These are phyloP conservation scores for Greenwoodochromis staneri DNA, from an alignment of 2,113 vertebrate genomes.

Conservation along the genomic window DNA sequence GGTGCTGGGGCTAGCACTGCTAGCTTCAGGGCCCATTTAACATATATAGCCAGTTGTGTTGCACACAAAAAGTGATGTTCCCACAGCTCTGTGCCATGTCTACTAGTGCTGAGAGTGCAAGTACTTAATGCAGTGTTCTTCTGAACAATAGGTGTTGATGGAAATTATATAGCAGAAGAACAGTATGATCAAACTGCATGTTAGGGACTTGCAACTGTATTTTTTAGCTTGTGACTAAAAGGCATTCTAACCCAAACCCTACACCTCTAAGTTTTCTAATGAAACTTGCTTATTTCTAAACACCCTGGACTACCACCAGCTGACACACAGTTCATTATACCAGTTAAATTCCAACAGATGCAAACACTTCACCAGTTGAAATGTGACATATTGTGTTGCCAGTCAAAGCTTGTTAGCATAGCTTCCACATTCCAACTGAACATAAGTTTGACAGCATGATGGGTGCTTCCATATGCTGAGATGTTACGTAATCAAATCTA, in stretches of 20 bases:
- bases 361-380: neutral
- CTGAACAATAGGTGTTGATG: neutral
- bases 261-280: neutral
- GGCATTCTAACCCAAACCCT: neutral
- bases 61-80: neutral
- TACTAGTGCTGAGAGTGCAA: neutral
- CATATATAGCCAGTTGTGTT: neutral
- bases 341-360: neutral
- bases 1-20: neutral
- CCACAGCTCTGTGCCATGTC: neutral
- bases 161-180: neutral
- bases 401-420: neutral
- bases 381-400: neutral
- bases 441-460: neutral
- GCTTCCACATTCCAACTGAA: neutral
- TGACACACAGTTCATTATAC: neutral
- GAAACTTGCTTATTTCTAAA: neutral
- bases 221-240: neutral
- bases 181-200: neutral
- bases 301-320: neutral
- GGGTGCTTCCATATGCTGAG: neutral
- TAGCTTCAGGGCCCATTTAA: neutral
- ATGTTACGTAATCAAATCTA: neutral
- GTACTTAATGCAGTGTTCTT: neutral
- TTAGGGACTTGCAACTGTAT: neutral